A percentile compares a stretch with the other conserved stretches of the same genome.
phyloP scores from a whole-genome alignment of 2,888 invertebrate genomes.

The Tiphia femorata region DNA sequence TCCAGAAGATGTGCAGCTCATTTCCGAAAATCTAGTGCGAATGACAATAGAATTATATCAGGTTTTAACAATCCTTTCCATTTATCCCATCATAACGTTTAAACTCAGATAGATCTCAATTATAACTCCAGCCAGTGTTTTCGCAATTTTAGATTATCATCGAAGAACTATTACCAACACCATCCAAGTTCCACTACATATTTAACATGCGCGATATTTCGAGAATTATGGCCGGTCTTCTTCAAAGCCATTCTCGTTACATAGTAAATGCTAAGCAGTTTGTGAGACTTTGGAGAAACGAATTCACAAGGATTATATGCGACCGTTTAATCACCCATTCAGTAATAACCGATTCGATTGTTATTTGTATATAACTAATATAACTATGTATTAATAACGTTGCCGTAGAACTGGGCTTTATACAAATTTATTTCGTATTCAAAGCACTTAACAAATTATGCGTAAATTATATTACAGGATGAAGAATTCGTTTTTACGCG shows the following conservation, averaged over 20 bases:
- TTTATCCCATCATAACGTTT: too few species aligned
- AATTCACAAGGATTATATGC: constrained; percentile 87
- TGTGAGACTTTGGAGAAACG: constrained; percentile 91
- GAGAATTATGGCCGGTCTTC: constrained; percentile 84
- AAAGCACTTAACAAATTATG: too few species aligned
- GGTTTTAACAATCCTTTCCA: constrained; percentile 61
- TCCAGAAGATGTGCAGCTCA: constrained; percentile 75
- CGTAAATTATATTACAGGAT: constrained; percentile 76
- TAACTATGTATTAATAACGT: too few species aligned
- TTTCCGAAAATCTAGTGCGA: constrained; percentile 78
- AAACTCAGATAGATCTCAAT: too few species aligned
- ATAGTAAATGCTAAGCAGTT: constrained; percentile 80
- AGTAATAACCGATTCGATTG: constrained; percentile 60
- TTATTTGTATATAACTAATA: background rate
- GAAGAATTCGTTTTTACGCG: constrained; percentile 74
- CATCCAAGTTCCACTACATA: constrained; percentile 94
- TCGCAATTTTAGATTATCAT: constrained; percentile 73
- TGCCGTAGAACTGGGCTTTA: too few species aligned
- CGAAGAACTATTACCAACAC: constrained; percentile 87
- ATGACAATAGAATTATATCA: constrained; percentile 88
- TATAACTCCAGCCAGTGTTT: too few species aligned
- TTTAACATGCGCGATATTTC: constrained; percentile 94
- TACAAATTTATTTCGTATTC: background rate
- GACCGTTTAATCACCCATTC: constrained; percentile 83
- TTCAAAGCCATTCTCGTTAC: constrained; percentile 80